Evolutionary conservation across 2,113 vertebrate species (phyloP).

Genomic region (Odontesthes bonariensis): DNA sequence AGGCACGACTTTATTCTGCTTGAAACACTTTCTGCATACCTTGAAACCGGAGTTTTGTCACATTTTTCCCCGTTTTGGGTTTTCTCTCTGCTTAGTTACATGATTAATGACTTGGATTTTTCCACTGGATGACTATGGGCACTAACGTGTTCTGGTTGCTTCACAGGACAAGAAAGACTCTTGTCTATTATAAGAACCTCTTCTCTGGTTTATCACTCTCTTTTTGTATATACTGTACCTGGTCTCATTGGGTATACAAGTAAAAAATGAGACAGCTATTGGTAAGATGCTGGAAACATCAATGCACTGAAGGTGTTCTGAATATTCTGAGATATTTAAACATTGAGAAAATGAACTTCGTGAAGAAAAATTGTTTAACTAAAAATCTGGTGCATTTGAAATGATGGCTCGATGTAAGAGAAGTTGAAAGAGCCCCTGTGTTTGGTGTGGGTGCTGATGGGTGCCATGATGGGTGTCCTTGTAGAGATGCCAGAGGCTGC

Average conservation of each 20-base stretch:
- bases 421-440: conserved; percentile 8
- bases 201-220: conserved; percentile 24
- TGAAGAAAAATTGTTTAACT: background rate
- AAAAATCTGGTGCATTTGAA: background rate
- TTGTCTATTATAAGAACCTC: conserved; percentile 30
- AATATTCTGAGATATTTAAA: background rate
- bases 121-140: conserved; percentile 56
- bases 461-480: conserved; percentile 48
- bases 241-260: background rate
- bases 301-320: background rate
- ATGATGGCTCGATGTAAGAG: background rate
- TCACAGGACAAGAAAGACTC: conserved; percentile 45
- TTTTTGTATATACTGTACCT: background rate
- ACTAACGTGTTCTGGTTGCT: conserved; percentile 58
- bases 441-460: conserved; percentile 35
- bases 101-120: conserved; percentile 66
- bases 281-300: too few species aligned
- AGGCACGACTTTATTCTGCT: conserved; percentile 4
- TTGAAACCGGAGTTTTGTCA: conserved; percentile 37
- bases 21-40: conserved; percentile 9
- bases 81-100: conserved; percentile 5
- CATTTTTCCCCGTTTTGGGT: conserved; percentile 13
- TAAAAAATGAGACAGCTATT: background rate
- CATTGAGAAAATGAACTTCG: background rate
- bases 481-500: conserved; percentile 54